These are phyloP conservation scores for Melanargia galathea DNA, from an alignment of 2,888 invertebrate species.

Conservation along the genomic window DNA sequence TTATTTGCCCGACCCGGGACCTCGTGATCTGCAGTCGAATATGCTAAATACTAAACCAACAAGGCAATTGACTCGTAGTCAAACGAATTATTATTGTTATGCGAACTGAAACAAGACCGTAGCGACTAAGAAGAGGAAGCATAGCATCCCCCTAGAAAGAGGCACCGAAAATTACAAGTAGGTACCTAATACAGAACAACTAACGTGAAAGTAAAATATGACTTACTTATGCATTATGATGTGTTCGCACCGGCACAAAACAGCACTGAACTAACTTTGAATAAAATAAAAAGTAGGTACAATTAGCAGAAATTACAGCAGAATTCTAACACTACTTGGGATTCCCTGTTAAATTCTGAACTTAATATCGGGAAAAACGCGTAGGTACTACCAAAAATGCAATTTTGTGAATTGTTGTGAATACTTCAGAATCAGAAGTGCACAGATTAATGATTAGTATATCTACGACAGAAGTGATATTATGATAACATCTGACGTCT, in stretches of 20 bases:
- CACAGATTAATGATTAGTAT: too few relatives aligned
- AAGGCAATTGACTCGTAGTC: too few relatives aligned
- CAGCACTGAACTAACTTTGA: conserved; percentile 10
- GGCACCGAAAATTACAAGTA: background rate
- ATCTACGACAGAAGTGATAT: too few relatives aligned
- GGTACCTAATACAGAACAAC: background rate
- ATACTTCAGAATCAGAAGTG: too few relatives aligned
- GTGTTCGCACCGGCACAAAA: background rate
- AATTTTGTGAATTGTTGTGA: too few relatives aligned
- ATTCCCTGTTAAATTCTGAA: background rate
- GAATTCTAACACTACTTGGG: background rate
- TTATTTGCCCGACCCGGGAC: too few relatives aligned
- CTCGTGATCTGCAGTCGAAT: too few relatives aligned
- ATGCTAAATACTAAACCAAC: too few relatives aligned
- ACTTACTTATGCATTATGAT: conserved; percentile 14
- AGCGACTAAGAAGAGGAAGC: too few relatives aligned
- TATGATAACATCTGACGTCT: too few relatives aligned
- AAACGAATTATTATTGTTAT: too few relatives aligned
- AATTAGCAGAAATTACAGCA: background rate
- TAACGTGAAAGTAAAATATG: background rate
- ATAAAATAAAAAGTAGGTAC: background rate
- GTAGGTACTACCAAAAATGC: background rate
- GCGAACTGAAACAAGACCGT: too few relatives aligned
- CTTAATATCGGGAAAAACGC: background rate
- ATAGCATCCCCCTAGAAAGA: background rate